A percentile compares a stretch with the other conserved stretches of the same genome.
phyloP scores from a whole-genome alignment of 2,888 invertebrate genomes.

The Coenonympha arcania region DNA sequence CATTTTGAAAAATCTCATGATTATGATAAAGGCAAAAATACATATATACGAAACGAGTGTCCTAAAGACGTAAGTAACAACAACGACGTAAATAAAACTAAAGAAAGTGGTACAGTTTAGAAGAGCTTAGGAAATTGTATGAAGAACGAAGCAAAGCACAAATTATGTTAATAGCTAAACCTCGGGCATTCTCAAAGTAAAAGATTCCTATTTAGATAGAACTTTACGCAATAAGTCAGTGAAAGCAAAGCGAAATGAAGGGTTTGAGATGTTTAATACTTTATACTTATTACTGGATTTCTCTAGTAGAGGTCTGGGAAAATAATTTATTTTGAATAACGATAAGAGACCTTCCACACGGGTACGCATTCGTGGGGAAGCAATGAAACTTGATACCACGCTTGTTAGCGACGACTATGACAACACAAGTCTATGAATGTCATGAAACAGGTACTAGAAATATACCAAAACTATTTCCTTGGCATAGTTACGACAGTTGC shows the following conservation, averaged over 20 bases:
- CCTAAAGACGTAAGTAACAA: background rate
- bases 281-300: conserved; percentile 54
- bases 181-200: conserved; percentile 30
- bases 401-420: conserved; percentile 20
- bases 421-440: conserved; percentile 10
- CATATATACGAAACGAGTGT: too few species aligned
- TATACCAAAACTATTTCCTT: conserved; percentile 2
- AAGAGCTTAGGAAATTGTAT: conserved; percentile 15
- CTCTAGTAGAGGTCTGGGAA: conserved; percentile 49
- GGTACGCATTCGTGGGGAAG: conserved; percentile 17
- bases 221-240: conserved; percentile 52
- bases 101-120: conserved; percentile 13
- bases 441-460: background rate
- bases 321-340: conserved; percentile 40
- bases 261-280: conserved; percentile 47
- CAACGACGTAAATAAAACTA: conserved; percentile 1
- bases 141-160: conserved; percentile 15
- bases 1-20: too few species aligned
- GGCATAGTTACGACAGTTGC: background rate
- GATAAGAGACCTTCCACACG: conserved; percentile 27
- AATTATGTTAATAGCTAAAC: conserved; percentile 21
- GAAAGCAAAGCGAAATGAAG: conserved; percentile 59
- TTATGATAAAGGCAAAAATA: too few species aligned
- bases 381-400: conserved; percentile 20
- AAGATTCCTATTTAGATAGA: conserved; percentile 46